A percentile compares a stretch with the other conserved stretches of the same genome.
phyloP scores from a whole-genome alignment of 2,797 vertebrate genomes.

The Lepidocolaptes lacrymiger region DNA sequence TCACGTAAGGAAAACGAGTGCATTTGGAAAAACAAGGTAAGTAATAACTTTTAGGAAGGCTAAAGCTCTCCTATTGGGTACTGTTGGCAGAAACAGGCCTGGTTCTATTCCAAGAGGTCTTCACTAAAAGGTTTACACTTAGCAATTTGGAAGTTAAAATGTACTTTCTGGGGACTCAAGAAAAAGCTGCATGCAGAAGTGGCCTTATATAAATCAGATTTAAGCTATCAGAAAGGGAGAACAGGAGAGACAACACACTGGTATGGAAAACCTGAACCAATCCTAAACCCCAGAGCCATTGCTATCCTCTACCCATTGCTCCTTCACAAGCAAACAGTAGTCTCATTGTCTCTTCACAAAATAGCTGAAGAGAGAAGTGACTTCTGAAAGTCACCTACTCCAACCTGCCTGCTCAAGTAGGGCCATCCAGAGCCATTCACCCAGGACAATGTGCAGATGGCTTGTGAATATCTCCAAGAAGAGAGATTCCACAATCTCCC shows the following conservation, averaged over 20 bases:
- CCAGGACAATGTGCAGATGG: background rate
- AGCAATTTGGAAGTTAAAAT: background rate
- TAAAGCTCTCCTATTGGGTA: background rate
- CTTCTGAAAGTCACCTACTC: background rate
- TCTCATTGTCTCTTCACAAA: background rate
- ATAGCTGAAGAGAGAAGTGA: background rate
- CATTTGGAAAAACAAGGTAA: background rate
- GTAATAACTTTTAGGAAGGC: background rate
- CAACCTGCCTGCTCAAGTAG: background rate
- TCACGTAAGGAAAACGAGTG: background rate
- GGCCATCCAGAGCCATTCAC: background rate
- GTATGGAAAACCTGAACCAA: background rate
- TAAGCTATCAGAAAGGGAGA: background rate
- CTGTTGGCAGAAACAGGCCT: background rate
- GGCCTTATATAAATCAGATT: background rate
- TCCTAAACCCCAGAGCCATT: background rate
- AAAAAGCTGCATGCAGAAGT: background rate
- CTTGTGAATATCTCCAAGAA: background rate
- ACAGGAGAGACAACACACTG: rapidly evolving
- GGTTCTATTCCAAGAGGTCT: background rate
- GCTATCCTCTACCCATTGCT: background rate
- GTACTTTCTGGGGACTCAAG: background rate
- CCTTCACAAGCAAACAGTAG: background rate
- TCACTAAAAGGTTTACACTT: background rate
- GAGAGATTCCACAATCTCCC: background rate